Conservation (phyloP, 2,888 invertebrate species). For the Melinopterus prodromus region DNA sequence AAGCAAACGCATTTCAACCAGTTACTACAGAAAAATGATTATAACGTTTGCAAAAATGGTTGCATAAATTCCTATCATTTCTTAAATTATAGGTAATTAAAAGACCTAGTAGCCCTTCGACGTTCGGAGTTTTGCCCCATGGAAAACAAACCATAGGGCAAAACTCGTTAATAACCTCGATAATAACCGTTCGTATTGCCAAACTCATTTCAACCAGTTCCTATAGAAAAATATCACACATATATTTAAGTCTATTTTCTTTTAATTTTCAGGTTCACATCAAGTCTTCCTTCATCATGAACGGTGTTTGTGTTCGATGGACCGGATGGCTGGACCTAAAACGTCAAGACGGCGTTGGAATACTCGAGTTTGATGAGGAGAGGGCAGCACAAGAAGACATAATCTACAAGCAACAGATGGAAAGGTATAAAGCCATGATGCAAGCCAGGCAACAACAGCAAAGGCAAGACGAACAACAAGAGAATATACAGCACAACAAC, state of each 20-base stretch:
- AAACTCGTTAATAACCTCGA: too few relatives aligned
- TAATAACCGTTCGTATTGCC: too few relatives aligned
- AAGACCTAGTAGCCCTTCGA: too few relatives aligned
- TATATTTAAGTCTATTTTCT: not conserved
- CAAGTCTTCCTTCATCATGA: slow-evolving; percentile 94
- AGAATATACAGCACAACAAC: not conserved
- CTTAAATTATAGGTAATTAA: too few relatives aligned
- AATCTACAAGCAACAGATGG: slow-evolving; percentile 88
- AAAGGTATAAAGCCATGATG: slow-evolving; percentile 75
- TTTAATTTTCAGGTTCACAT: slow-evolving; percentile 84
- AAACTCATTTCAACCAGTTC: too few relatives aligned
- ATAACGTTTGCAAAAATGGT: too few relatives aligned
- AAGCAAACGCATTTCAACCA: too few relatives aligned
- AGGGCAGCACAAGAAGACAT: slow-evolving; percentile 90
- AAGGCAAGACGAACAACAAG: not conserved
- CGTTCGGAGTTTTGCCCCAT: not conserved
- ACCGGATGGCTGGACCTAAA: slow-evolving; percentile 94
- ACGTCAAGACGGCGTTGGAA: slow-evolving; percentile 92
- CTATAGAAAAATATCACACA: too few relatives aligned
- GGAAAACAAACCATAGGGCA: too few relatives aligned
- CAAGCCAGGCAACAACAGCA: not conserved
- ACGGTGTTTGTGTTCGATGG: slow-evolving; percentile 98
- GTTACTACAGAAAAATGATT: too few relatives aligned
- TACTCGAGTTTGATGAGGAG: slow-evolving; percentile 92
- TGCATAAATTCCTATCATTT: too few relatives aligned